Conservation (phyloP, 2,888 invertebrate genomes). For the Lymantria dispar region DNA sequence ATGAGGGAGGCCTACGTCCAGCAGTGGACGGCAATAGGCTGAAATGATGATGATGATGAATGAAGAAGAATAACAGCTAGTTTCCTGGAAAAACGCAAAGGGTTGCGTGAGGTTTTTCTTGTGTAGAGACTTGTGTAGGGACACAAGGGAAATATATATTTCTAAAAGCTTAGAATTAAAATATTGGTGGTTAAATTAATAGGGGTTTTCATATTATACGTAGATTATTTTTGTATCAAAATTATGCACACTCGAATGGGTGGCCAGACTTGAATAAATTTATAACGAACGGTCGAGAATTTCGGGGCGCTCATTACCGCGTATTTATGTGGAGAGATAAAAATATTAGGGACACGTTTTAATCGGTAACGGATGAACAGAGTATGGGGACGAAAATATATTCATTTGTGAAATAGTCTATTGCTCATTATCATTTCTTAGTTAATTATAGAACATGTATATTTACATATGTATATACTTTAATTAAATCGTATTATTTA, state of each 20-base stretch:
- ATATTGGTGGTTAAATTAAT: slow-evolving; percentile 55
- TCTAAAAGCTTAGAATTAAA: slow-evolving; percentile 34
- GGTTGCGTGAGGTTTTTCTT: too few relatives aligned
- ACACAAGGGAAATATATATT: slow-evolving; percentile 27
- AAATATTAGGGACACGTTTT: slow-evolving; percentile 80
- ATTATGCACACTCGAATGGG: slow-evolving; percentile 77
- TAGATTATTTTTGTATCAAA: slow-evolving; percentile 81
- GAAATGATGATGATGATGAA: too few relatives aligned
- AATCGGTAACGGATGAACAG: slow-evolving; percentile 77
- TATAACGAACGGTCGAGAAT: slow-evolving; percentile 69
- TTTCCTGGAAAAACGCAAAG: slow-evolving; percentile 64
- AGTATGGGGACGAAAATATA: slow-evolving; percentile 24
- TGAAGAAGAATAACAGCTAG: slow-evolving; percentile 53
- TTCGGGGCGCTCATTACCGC: slow-evolving; percentile 73
- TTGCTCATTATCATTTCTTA: too few relatives aligned
- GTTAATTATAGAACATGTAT: too few relatives aligned
- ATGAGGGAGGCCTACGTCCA: too few relatives aligned
- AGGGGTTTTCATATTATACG: slow-evolving; percentile 63
- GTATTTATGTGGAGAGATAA: slow-evolving; percentile 81
- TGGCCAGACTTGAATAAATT: slow-evolving; percentile 76
- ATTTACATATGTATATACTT: too few relatives aligned
- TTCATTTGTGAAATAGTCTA: neutral
- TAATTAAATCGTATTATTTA: too few relatives aligned
- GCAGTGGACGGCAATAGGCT: too few relatives aligned
- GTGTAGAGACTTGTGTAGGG: too few relatives aligned